phyloP scores from a whole-genome alignment of 2,797 vertebrate genomes.

The Acridotheres tristis region DNA sequence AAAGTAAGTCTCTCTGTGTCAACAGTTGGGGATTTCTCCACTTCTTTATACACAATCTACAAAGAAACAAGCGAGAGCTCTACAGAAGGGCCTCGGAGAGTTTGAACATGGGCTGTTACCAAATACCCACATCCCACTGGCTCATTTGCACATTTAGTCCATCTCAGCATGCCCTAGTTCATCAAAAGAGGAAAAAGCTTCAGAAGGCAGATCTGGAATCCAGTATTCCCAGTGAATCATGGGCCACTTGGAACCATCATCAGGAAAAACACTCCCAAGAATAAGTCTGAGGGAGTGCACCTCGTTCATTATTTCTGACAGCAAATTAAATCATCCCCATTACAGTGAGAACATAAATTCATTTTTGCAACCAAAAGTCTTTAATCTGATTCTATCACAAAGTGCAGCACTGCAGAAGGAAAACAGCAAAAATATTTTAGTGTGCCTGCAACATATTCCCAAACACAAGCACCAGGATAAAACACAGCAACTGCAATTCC shows the following conservation, averaged over 20 bases:
- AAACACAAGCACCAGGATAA: not conserved
- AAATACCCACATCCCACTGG: not conserved
- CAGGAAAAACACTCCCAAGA: not conserved
- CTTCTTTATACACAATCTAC: slow-evolving; percentile 91
- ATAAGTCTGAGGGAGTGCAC: not conserved
- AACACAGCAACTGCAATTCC: not conserved
- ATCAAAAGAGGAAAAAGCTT: not conserved
- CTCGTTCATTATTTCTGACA: not conserved
- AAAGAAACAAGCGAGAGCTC: slow-evolving; percentile 54
- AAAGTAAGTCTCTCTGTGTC: slow-evolving; percentile 79
- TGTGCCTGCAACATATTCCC: not conserved
- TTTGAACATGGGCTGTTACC: not conserved
- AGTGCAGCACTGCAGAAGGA: not conserved
- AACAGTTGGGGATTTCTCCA: slow-evolving; percentile 80
- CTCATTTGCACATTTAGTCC: not conserved
- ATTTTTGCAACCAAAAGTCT: not conserved
- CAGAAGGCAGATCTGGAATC: not conserved
- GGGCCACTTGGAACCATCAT: not conserved
- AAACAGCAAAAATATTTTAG: not conserved
- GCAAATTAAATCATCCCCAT: not conserved
- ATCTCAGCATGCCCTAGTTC: not conserved
- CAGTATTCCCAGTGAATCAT: not conserved
- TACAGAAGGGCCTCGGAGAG: not conserved
- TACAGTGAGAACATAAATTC: not conserved
- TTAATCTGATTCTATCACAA: not conserved